Conservation (phyloP, 2,888 invertebrate species). For the Eretmocerus hayati region DNA sequence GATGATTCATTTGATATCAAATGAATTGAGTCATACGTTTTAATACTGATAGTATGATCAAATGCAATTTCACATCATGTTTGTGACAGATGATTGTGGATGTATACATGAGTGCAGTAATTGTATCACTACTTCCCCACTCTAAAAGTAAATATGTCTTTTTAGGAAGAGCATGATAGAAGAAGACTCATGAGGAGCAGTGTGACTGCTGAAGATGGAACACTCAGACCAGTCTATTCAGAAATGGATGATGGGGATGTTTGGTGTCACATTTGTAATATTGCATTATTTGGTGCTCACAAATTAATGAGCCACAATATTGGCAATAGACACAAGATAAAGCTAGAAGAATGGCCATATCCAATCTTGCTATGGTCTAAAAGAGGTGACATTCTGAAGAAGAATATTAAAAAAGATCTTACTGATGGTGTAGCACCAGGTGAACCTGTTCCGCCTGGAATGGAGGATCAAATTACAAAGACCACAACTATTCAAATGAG, state of each 20-base stretch:
- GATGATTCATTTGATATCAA: too few species aligned
- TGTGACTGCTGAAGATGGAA: slow-evolving; percentile 45
- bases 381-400: slow-evolving; percentile 34
- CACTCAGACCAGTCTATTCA: slow-evolving; percentile 42
- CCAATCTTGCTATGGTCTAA: slow-evolving; percentile 44
- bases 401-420: slow-evolving; percentile 25
- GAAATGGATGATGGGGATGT: slow-evolving; percentile 44
- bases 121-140: too few species aligned
- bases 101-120: too few species aligned
- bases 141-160: slow-evolving; percentile 16
- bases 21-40: too few species aligned
- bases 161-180: slow-evolving; percentile 44
- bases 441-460: slow-evolving; percentile 65
- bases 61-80: too few species aligned
- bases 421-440: slow-evolving; percentile 51
- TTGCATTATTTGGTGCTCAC: slow-evolving; percentile 43
- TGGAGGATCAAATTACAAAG: slow-evolving; percentile 56
- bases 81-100: too few species aligned
- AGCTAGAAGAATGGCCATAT: slow-evolving; percentile 44
- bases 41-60: too few species aligned
- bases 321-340: slow-evolving; percentile 45
- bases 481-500: slow-evolving; percentile 50
- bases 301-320: slow-evolving; percentile 43
- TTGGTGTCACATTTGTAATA: slow-evolving; percentile 46
- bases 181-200: slow-evolving; percentile 44